Percentiles rank a stretch among this genome's conserved stretches.
phyloP scores from a whole-genome alignment of 2,888 invertebrate species.

The Agriotes lineatus region DNA sequence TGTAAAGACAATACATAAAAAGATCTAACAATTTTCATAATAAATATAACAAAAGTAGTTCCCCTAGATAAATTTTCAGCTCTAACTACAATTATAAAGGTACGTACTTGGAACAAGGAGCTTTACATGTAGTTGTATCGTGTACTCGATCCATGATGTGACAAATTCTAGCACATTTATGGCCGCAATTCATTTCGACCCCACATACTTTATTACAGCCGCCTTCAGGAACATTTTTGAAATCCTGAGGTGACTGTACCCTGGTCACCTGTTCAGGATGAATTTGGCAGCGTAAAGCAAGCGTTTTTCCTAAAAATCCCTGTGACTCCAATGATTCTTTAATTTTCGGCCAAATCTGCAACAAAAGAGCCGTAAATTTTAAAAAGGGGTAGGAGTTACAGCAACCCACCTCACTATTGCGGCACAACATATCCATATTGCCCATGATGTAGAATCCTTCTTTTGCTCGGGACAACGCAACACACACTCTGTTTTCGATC shows the following conservation, averaged over 20 bases:
- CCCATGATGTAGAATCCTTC: conserved; percentile 81
- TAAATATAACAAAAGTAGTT: no score
- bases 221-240: conserved; percentile 69
- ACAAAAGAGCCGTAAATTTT: conserved; percentile 17
- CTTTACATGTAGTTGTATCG: conserved; percentile 64
- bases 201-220: conserved; percentile 56
- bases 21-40: no score
- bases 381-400: no score
- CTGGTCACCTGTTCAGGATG: conserved; percentile 65
- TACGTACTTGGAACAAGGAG: conserved; percentile 68
- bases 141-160: conserved; percentile 73
- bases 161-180: conserved; percentile 72
- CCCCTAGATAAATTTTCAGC: no score
- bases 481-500: conserved; percentile 80
- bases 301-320: conserved; percentile 68
- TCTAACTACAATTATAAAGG: no score
- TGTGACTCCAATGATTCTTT: conserved; percentile 66
- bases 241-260: conserved; percentile 64
- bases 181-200: conserved; percentile 70
- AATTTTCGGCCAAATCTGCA: conserved; percentile 71
- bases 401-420: conserved; percentile 63
- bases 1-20: no score
- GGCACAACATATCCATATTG: conserved; percentile 73
- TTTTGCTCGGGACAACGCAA: conserved; percentile 81
- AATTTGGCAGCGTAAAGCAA: conserved; percentile 69